A percentile compares a stretch with the other conserved stretches of the same genome.
Evolutionary conservation across 2,888 invertebrate species (phyloP).

Genomic region (Leptopterna dolabrata): DNA sequence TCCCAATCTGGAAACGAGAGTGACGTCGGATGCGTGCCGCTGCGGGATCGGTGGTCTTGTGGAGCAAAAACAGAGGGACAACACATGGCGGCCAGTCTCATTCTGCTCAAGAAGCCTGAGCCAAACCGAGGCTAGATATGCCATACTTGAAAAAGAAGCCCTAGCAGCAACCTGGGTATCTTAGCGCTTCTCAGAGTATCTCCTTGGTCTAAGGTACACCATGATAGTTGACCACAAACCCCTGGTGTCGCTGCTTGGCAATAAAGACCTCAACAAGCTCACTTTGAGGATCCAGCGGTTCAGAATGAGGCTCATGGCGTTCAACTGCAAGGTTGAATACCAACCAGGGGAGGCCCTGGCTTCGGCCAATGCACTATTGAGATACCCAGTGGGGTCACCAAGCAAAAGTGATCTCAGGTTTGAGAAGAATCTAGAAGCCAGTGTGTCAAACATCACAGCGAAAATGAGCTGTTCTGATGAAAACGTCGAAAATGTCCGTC

Average conservation of each 20-base stretch:
- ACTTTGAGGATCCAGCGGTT: conserved; percentile 17
- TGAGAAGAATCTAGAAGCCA: background rate
- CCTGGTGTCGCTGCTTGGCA: conserved; percentile 8
- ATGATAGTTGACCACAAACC: conserved; percentile 47
- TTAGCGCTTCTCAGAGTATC: conserved; percentile 8
- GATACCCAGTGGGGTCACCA: background rate
- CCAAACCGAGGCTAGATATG: conserved; percentile 21
- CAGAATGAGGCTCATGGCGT: conserved; percentile 33
- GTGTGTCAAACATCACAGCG: background rate
- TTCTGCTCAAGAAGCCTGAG: conserved; percentile 34
- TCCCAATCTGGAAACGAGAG: conserved; percentile 26
- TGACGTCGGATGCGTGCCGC: conserved; percentile 33
- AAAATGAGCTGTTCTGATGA: background rate
- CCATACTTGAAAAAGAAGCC: too few relatives aligned
- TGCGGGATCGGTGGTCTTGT: conserved; percentile 41
- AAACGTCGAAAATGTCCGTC: background rate
- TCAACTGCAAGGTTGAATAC: conserved; percentile 3
- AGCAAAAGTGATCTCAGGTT: too few relatives aligned
- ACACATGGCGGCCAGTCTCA: conserved; percentile 19
- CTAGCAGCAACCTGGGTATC: conserved; percentile 45
- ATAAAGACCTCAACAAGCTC: conserved; percentile 17
- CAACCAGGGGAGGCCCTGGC: conserved; percentile 32
- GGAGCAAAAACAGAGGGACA: conserved; percentile 34
- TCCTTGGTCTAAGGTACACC: conserved; percentile 12
- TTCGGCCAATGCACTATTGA: background rate